phyloP scores from a whole-genome alignment of 2,888 invertebrate species.

The Hydriomena furcata region DNA sequence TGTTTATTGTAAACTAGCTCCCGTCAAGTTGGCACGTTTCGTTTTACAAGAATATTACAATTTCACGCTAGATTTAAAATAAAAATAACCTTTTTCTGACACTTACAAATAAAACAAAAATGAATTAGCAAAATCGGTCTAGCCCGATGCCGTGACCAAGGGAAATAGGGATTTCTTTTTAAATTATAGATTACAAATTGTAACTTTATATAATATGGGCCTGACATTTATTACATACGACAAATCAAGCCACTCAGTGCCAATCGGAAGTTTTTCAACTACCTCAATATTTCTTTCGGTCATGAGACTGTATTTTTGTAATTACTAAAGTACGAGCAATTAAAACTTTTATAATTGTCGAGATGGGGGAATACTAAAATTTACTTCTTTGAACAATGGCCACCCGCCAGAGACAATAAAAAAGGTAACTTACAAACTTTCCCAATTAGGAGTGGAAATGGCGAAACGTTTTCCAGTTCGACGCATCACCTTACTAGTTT shows the following conservation, averaged over 20 bases:
- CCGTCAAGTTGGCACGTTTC: too few relatives aligned
- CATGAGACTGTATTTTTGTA: constrained; percentile 78
- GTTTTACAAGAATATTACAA: too few relatives aligned
- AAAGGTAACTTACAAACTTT: constrained; percentile 73
- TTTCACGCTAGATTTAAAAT: too few relatives aligned
- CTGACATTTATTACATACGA: constrained; percentile 27
- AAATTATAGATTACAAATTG: too few relatives aligned
- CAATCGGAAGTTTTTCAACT: constrained; percentile 29
- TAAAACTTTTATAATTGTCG: constrained; percentile 82
- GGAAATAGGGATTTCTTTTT: too few relatives aligned
- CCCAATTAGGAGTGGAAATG: constrained; percentile 69
- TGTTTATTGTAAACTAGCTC: too few relatives aligned
- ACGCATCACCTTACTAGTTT: constrained; percentile 47
- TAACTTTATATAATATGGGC: too few relatives aligned
- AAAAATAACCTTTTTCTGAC: too few relatives aligned
- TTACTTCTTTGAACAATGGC: constrained; percentile 77
- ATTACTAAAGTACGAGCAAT: constrained; percentile 81
- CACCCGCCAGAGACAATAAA: constrained; percentile 73
- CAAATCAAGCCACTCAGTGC: constrained; percentile 29
- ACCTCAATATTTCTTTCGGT: constrained; percentile 56
- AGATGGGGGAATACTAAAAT: constrained; percentile 71
- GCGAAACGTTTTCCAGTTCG: constrained; percentile 53
- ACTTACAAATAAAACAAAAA: too few relatives aligned
- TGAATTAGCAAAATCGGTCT: too few relatives aligned
- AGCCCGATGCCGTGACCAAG: too few relatives aligned